Base-by-base conservation (phyloP, 1,140 invertebrate genomes). In the Drosophila sucinea region DNA sequence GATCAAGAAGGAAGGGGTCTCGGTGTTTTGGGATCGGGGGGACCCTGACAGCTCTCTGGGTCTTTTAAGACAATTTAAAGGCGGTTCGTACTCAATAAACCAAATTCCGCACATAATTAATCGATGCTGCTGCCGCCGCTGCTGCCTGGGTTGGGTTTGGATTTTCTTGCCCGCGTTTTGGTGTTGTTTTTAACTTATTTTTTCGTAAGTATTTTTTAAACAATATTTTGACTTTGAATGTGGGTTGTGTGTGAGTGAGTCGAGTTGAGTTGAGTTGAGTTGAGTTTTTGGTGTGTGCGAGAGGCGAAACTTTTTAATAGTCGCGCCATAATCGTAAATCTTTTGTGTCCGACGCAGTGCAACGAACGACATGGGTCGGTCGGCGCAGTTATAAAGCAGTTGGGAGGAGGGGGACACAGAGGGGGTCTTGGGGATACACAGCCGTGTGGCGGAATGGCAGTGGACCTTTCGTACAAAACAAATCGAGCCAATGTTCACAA, bases 61-160 rank as follows among this genome's bases (percentile, higher is more conserved):
- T 80, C 80, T 89, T 89, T 89, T 84, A 51, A 81, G 85, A 90
- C 84, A 89, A 89, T 89, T 89, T 89, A 89, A 89, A 89, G 84
- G 85, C 84, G 84, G 85, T 81, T 89, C 84, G 85, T 89, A 89
- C 84, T 89, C 84, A 89, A 89, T 89, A 89, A 89, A 89, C 84
- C 85, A 89, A 89, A 89, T 89, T 89, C 84, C 84, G 77, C 84
- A 89, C 84, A 89, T 89, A 89, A 89, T 89, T 89, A 89, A 89
- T 89, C 84, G 84, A 89, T 87, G 84, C 62, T 60, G 57, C 47
- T 47, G 29, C 23, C 38, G 11, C 79, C 78, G 67, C 71, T 75
- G 58, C 66, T 56, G 72, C 40, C 40, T 47, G 44, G 44, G 44
- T 27, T 51, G 35, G 10, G 27, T 17, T 35, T 38, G 35, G 35